Base-by-base conservation (phyloP, 2,888 invertebrate species). In the Uropetala carovei region DNA sequence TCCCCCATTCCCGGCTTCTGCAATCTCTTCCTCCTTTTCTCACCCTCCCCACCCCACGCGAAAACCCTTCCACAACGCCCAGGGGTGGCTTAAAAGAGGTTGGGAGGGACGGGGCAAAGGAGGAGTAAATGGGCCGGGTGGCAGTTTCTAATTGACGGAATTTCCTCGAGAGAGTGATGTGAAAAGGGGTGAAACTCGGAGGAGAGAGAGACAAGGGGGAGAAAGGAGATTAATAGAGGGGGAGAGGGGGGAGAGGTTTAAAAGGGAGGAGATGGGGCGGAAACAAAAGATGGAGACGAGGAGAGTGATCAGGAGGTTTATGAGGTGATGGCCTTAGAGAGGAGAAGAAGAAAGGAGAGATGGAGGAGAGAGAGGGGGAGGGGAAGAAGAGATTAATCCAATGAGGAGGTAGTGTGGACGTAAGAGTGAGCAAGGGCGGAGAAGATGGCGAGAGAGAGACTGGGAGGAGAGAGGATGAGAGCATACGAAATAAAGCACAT, bases 61-160 rank as follows among this genome's bases (percentile, higher is more conserved):
- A 85, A 68, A n/a, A 27, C 85, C 85, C 58, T 58, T n/a, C 82
- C 27, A 3, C 82, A 84, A 84, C 84, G 84, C 58, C 84, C 84
- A 57, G 57, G 84, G 58, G 56, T 57, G 13, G 18, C 56, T 22
- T 13, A 13, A 81, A n/a, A 84, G 83, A 56, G 84, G 58, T n/a
- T 57, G 84, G 81, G n/a, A 43, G 43, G 43, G 43, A 43, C 5
- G 43, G 43, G 43, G 43, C 43, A 43, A 43, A 43, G 75, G 75
- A 13, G 81, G 22, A 22, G 84, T 84, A 84, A 68, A 84, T 84
- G 84, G 84, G 56, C 84, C 56, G 16, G 57, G 84, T 5, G 56
- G 83, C 57, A 56, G 83, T 84, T 58, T 57, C 84, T 84, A 58
- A 84, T 84, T 84, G 84, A 84, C 84, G 84, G 22, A 58, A 81